These are phyloP conservation scores for Gadus chalcogrammus DNA, from an alignment of 2,113 vertebrate species.

Conservation along the genomic window DNA sequence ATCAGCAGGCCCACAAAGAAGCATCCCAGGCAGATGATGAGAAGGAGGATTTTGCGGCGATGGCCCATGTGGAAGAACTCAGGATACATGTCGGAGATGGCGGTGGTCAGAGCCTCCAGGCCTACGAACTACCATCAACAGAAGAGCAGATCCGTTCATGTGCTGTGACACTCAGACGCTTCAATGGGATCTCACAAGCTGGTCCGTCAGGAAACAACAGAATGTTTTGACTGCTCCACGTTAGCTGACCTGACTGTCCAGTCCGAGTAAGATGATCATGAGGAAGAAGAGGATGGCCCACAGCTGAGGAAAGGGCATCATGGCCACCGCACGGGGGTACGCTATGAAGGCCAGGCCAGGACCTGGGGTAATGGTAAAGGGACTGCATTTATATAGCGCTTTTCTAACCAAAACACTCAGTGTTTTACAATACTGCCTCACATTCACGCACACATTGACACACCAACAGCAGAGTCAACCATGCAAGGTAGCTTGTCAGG, in stretches of 20 bases:
- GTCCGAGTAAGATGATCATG: slow-evolving; percentile 76
- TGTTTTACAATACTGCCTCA: no score
- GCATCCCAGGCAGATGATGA: slow-evolving; percentile 56
- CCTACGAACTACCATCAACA: slow-evolving; percentile 73
- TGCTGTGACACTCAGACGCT: no score
- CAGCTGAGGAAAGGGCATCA: slow-evolving; percentile 78
- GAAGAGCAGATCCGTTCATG: no score
- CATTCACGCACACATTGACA: no score
- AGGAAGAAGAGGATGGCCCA: slow-evolving; percentile 76
- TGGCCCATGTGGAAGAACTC: slow-evolving; percentile 69
- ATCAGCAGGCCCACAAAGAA: slow-evolving; percentile 73
- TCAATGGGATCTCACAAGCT: no score
- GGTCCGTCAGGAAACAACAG: no score
- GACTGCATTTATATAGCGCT: no score
- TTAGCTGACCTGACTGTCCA: slow-evolving; percentile 71
- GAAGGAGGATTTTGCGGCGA: slow-evolving; percentile 72
- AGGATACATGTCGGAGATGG: slow-evolving; percentile 71
- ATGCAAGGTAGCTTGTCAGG: no score
- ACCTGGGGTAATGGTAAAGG: slow-evolving; percentile 49
- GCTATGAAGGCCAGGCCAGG: slow-evolving; percentile 78
- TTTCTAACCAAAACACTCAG: no score
- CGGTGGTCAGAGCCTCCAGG: slow-evolving; percentile 70
- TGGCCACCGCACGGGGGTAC: slow-evolving; percentile 75
- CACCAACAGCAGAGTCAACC: no score
- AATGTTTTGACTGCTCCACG: no score